Evolutionary conservation across 2,113 vertebrate species (phyloP), one percentile per base, ranked within the genome.

Genomic region (Rhinopomastus cyanomelas): DNA sequence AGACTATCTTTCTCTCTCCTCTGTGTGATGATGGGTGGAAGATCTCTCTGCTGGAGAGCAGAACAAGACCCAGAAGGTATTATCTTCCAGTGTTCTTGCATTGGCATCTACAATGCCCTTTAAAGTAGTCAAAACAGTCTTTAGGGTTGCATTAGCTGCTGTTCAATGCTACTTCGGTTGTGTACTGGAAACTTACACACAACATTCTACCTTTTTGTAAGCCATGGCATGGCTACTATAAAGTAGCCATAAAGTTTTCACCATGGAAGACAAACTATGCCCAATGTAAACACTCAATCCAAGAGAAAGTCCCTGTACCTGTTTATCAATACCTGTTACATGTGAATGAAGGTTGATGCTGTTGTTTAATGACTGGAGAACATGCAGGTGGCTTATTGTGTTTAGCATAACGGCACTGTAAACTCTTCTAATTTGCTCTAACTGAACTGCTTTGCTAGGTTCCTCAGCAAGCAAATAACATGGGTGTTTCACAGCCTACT

Each of bases 191-290:
- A 62, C 11, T 14, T 69, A 51, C 26, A 72, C 26, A 53, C 60
- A 69, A 48, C 12, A 16, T 55, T 48, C 37, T 62, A 37, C 25
- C 56, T 60, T 64, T 87, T 51, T 51, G 53, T 19, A n/a, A 76
- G 67, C 68, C 82, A 86, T 11, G 3, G 12, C 22, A 66, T n/a
- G 39, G 36, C 30, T 49, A 81, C 32, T 48, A 29, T 88, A 92
- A 85, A 0, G 0, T 59, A 90, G 71, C 42, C 55, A 25, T 61
- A 61, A 66, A 61, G 51, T 32, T 6, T 85, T 76, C 66, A 90
- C 78, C 89, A 81, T 85, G 42, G 69, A 90, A 52, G 93, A 90
- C 42, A 88, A 93, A 94, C 46, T 6, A 87, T 66, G 42, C 4
- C n/a, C 89, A 92, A 29, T 42, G 23, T 76, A 92, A 96, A 80